phyloP scores from a whole-genome alignment of 2,888 invertebrate genomes.

The Oscheius sp. region DNA sequence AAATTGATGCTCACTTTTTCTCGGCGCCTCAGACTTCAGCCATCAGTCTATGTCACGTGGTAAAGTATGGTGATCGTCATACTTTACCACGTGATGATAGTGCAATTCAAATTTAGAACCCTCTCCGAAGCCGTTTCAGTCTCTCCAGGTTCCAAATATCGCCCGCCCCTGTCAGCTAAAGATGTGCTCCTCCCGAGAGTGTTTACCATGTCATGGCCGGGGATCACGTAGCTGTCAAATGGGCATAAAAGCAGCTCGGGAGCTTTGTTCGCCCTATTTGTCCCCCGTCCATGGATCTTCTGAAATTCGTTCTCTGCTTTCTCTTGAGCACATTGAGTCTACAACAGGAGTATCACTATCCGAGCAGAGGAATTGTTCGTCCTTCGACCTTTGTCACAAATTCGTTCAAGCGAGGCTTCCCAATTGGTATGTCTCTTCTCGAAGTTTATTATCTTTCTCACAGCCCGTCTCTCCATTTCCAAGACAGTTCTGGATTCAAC shows the following conservation, averaged over 20 bases:
- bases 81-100: too few relatives aligned
- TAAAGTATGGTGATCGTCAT: too few relatives aligned
- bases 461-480: constrained; percentile 18
- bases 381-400: constrained; percentile 14
- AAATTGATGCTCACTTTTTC: too few relatives aligned
- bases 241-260: constrained; percentile 20
- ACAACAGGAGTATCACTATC: constrained; percentile 17
- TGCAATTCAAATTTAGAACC: not conserved
- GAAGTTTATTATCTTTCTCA: not conserved
- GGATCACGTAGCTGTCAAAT: constrained; percentile 34
- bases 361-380: constrained; percentile 18
- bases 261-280: not conserved
- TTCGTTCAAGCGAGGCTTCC: constrained; percentile 7
- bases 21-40: too few relatives aligned
- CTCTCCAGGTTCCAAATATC: constrained; percentile 23
- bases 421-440: constrained; percentile 6
- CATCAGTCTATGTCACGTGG: too few relatives aligned
- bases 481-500: constrained; percentile 41
- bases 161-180: not conserved
- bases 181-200: not conserved
- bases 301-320: constrained; percentile 2
- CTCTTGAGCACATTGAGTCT: not conserved
- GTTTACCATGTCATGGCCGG: constrained; percentile 25
- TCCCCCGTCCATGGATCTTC: not conserved
- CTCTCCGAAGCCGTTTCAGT: not conserved